These are phyloP conservation scores for Bugulina stolonifera DNA, from an alignment of 2,888 invertebrate genomes.

Conservation along the genomic window DNA sequence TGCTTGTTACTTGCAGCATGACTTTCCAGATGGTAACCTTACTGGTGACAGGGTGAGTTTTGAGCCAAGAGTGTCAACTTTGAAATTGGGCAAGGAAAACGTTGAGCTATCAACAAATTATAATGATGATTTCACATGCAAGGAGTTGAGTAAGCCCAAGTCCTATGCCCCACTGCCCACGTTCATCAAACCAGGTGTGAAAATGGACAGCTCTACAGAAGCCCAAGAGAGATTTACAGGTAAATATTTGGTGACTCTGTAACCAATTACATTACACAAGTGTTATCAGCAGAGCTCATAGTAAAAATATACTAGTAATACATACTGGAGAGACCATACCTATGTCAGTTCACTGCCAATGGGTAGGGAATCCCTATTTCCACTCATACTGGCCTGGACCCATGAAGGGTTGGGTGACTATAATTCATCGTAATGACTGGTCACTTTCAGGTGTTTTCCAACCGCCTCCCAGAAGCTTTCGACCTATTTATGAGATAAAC, in stretches of 20 bases:
- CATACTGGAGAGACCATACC: no score
- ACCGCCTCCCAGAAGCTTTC: conserved; percentile 6
- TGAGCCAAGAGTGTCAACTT: conserved; percentile 7
- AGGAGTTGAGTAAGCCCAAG: neutral
- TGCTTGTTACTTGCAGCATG: conserved; percentile 2
- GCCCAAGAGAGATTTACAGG: conserved; percentile 7
- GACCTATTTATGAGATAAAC: conserved; percentile 1
- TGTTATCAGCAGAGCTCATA: no score
- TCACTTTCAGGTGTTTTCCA: neutral
- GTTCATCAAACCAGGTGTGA: conserved; percentile 21
- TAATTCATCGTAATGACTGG: no score
- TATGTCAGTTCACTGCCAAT: no score
- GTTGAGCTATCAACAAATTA: conserved; percentile 20
- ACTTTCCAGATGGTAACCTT: neutral
- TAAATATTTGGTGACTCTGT: no score
- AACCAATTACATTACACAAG: no score
- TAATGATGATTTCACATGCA: conserved; percentile 15
- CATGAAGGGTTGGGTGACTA: no score
- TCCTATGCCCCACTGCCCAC: conserved; percentile 3
- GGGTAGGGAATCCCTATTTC: no score
- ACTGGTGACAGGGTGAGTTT: conserved; percentile 13
- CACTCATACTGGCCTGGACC: no score
- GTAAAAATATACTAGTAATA: no score
- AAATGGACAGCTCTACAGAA: conserved; percentile 7
- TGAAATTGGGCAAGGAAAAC: conserved; percentile 22